These are phyloP conservation scores for Philantomba maxwellii DNA, from an alignment of 2,113 vertebrate genomes.

Conservation along the genomic window DNA sequence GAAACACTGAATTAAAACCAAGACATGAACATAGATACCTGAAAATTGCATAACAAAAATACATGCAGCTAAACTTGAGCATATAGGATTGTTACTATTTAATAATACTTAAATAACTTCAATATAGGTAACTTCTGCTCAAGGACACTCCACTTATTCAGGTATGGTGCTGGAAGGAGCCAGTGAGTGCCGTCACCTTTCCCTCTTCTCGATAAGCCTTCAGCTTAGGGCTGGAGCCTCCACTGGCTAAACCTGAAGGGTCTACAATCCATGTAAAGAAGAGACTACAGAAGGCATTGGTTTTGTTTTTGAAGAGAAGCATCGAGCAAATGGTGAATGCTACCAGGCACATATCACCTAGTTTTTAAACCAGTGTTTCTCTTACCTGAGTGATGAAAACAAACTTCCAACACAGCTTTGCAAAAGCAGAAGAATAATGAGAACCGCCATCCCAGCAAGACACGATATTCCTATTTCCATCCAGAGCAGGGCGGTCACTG, in stretches of 20 bases:
- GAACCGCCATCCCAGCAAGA: no score
- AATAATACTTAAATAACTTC: neutral
- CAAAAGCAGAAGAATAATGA: no score
- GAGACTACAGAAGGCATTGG: neutral
- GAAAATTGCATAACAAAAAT: neutral
- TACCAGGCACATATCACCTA: neutral
- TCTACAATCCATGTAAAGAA: neutral
- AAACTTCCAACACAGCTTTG: no score
- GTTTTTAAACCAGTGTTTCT: neutral
- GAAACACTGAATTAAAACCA: neutral
- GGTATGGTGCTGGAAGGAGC: neutral
- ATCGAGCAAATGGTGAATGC: neutral
- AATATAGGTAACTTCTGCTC: neutral
- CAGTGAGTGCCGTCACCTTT: fast-evolving
- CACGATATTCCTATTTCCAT: no score
- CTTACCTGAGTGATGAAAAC: neutral
- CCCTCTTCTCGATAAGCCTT: neutral
- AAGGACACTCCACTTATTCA: neutral
- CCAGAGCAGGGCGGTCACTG: no score
- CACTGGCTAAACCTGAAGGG: neutral
- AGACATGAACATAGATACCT: neutral
- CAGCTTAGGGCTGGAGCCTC: neutral
- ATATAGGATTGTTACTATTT: neutral
- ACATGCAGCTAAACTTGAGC: neutral
- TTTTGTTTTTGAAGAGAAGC: neutral